Evolutionary conservation across 2,888 invertebrate genomes (phyloP).

Genomic region (Leucania comma): DNA sequence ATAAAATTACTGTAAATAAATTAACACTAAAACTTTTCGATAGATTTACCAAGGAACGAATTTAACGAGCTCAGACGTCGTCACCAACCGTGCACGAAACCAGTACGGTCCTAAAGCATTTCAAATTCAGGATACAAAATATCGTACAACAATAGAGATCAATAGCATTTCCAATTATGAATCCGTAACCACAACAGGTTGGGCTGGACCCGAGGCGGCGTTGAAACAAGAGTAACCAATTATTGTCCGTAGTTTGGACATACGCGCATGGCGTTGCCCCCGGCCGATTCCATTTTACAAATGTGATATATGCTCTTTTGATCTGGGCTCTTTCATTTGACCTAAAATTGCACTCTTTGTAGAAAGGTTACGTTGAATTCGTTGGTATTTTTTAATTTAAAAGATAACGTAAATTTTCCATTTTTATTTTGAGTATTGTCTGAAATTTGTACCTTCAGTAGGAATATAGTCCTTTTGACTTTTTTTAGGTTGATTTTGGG

Average conservation of each 20-base stretch:
- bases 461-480: not conserved
- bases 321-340: slow-evolving; percentile 37
- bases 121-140: slow-evolving; percentile 26
- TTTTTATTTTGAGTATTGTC: not conserved
- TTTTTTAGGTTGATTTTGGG: no score
- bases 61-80: not conserved
- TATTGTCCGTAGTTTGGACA: slow-evolving; percentile 72
- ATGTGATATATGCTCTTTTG: slow-evolving; percentile 45
- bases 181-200: slow-evolving; percentile 50
- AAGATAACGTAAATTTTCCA: no score
- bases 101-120: slow-evolving; percentile 19
- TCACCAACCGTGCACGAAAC: not conserved
- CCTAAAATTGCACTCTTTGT: slow-evolving; percentile 36
- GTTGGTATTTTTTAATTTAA: not conserved
- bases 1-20: no score
- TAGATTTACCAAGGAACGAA: not conserved
- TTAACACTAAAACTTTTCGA: no score
- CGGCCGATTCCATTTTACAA: slow-evolving; percentile 30
- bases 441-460: not conserved
- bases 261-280: slow-evolving; percentile 69
- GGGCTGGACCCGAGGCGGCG: slow-evolving; percentile 48
- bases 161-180: slow-evolving; percentile 49
- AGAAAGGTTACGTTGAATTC: slow-evolving; percentile 10
- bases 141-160: slow-evolving; percentile 31
- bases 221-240: slow-evolving; percentile 79